Evolutionary conservation across 2,113 vertebrate species (phyloP).

Genomic region (Aleadryas rufinucha): DNA sequence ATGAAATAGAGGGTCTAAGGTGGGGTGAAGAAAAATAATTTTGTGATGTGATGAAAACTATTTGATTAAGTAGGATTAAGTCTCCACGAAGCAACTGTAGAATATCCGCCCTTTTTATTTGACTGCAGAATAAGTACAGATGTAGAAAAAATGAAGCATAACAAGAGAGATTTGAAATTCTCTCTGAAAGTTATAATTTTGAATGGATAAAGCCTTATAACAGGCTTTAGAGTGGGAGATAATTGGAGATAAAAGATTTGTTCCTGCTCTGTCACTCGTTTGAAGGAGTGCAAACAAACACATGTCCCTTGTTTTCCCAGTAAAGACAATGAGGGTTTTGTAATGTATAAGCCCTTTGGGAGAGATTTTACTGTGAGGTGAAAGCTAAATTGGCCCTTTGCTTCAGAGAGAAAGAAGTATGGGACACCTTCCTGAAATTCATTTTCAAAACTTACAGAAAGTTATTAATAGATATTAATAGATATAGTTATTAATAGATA

Average conservation of each 20-base stretch:
- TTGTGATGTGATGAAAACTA: not conserved
- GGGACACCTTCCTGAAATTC: not conserved
- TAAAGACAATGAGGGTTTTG: not conserved
- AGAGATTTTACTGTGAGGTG: not conserved
- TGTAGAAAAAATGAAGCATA: not conserved
- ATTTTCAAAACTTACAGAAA: not conserved
- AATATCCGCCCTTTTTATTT: not conserved
- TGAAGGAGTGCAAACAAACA: not conserved
- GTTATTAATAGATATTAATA: too few relatives aligned
- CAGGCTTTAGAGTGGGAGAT: not conserved
- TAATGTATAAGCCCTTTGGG: not conserved
- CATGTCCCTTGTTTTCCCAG: not conserved
- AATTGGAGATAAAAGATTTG: not conserved
- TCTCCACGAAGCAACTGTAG: not conserved
- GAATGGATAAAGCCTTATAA: not conserved
- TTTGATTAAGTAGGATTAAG: not conserved
- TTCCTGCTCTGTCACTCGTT: not conserved
- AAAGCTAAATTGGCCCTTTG: not conserved
- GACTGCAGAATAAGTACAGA: not conserved
- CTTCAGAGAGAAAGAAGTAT: not conserved
- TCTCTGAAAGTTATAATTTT: not conserved
- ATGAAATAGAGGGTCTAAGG: not conserved
- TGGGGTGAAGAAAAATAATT: not conserved
- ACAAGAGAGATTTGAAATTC: not conserved
- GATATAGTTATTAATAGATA: too few relatives aligned